These are phyloP conservation scores for Adelges cooleyi DNA, from an alignment of 1,140 invertebrate genomes.

Conservation along the genomic window DNA sequence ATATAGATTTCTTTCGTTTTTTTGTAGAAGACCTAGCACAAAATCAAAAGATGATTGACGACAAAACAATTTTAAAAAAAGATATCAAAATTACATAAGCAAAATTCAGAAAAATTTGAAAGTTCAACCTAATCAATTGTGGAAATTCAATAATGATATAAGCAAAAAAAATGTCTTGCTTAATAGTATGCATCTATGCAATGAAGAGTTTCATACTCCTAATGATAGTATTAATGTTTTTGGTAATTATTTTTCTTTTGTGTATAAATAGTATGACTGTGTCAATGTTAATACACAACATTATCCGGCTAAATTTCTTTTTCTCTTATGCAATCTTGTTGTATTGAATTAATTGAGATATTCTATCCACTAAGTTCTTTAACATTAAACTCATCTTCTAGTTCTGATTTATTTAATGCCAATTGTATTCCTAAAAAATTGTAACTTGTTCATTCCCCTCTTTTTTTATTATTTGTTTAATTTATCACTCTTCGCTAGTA, in stretches of 20 bases:
- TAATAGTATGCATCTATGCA: not conserved
- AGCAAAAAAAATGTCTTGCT: not conserved
- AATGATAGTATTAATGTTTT: not conserved
- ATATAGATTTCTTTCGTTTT: too few species aligned
- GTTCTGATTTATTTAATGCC: not conserved
- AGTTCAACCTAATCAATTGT: not conserved
- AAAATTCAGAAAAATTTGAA: not conserved
- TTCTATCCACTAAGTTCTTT: too few species aligned
- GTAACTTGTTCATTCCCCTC: not conserved
- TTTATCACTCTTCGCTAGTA: conserved; percentile 2
- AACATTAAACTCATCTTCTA: too few species aligned
- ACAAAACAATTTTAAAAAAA: not conserved
- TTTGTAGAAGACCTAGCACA: too few species aligned
- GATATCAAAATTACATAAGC: not conserved
- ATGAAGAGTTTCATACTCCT: not conserved
- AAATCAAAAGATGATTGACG: too few species aligned
- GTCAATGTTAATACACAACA: not conserved
- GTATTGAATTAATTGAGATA: too few species aligned
- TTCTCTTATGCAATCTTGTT: not conserved
- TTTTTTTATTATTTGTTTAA: not conserved
- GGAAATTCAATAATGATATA: conserved; percentile 2
- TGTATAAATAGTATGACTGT: not conserved
- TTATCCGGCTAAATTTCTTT: not conserved
- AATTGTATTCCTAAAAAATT: not conserved
- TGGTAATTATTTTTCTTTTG: not conserved